A percentile compares a stretch with the other conserved stretches of the same genome.
phyloP scores from a whole-genome alignment of 2,113 vertebrate species.

The Picathartes gymnocephalus region DNA sequence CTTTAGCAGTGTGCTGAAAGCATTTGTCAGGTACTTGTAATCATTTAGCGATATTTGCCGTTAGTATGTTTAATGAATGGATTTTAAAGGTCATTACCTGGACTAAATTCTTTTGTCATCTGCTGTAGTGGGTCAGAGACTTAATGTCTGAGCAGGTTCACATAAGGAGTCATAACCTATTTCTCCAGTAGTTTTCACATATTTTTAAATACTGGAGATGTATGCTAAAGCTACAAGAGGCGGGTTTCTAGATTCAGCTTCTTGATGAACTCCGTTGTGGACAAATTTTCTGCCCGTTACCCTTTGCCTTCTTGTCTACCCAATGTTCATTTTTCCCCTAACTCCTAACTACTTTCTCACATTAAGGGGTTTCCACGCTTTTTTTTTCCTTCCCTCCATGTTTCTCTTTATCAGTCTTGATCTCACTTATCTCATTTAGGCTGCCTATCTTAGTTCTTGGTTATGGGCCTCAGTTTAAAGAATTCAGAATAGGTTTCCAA shows the following conservation, averaged over 20 bases:
- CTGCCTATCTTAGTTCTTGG: neutral
- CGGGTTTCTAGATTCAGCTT: neutral
- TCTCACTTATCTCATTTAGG: neutral
- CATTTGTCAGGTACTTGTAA: neutral
- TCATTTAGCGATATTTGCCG: neutral
- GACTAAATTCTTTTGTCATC: neutral
- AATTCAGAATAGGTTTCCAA: neutral
- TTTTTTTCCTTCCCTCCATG: neutral
- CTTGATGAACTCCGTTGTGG: neutral
- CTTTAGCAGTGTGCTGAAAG: neutral
- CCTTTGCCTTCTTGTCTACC: neutral
- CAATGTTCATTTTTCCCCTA: neutral
- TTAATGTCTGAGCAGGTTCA: neutral
- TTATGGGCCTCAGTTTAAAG: neutral
- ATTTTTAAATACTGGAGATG: neutral
- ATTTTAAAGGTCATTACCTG: neutral
- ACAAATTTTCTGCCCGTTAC: neutral
- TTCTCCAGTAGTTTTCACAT: neutral
- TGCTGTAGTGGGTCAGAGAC: neutral
- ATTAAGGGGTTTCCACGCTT: neutral
- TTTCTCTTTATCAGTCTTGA: neutral
- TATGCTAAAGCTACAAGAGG: neutral
- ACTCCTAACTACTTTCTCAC: neutral
- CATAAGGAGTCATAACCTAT: neutral
- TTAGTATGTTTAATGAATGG: neutral